Evolutionary conservation across 2,797 vertebrate genomes (phyloP), one percentile per base, ranked within the genome.

Genomic region (Molothrus ater): DNA sequence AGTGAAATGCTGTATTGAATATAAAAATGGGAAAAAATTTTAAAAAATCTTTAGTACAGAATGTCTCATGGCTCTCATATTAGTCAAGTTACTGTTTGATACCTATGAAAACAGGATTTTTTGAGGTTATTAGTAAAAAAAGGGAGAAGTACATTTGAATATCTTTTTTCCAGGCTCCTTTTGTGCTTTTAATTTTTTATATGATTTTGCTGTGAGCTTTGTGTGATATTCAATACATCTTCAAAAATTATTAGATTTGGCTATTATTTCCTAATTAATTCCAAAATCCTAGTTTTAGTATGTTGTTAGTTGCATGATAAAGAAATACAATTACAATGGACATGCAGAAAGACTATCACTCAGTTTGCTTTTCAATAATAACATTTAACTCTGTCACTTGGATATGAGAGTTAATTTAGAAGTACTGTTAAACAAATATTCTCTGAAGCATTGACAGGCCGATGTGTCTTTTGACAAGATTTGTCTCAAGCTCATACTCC

Each of bases 171-270:
- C 13, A 47, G 6, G 13, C 4, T 51, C 43, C 56, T 70, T 31
- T 2, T 60, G 11, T 66, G 4, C 2, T 80, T 50, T 80, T 50
- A 61, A 19, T 20, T 59, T 80, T 50, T 57, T 29, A 26, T 59
- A 54, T 20, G 2, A 36, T 51, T 82, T 76, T 82, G 0, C 2
- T 6, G 4, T 7, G 13, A 6, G 34, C 10, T 51, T 3, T 12
- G 9, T 13, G 2, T 2, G 17, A 11, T 69, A 71, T 31, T 80
- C 8, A 78, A 32, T 17, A 32, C 0, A 36, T 54, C 43, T 63
- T 16, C 4, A 0, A 51, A 70, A 53, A 25, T 0, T 11, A 11
- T 25, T 18, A 40, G 2, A n/a, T 75, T 83, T 63, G 10, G 2
- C 19, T 53, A 29, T 31, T 48, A 45, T 68, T 84, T 94, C 26